Conservation (phyloP, 2,113 vertebrate species). For the Haliaeetus leucogaster region DNA sequence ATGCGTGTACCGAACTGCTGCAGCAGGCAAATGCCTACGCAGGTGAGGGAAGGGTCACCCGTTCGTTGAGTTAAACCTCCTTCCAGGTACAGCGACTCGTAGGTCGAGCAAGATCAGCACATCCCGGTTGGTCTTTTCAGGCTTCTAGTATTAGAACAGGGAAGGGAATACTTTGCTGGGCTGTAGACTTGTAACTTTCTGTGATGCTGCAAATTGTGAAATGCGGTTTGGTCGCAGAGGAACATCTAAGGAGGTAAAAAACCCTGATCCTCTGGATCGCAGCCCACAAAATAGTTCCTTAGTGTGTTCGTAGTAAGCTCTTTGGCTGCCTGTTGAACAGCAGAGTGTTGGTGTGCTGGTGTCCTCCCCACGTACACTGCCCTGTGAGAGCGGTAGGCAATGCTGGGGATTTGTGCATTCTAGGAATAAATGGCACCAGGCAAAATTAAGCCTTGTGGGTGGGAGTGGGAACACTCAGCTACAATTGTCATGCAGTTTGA, state of each 20-base stretch:
- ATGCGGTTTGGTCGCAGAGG: accelerated
- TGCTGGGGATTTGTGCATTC: neutral
- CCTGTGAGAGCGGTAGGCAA: neutral
- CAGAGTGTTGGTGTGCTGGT: accelerated
- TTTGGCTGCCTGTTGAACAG: neutral
- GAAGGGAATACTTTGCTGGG: neutral
- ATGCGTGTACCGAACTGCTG: slow-evolving; percentile 89
- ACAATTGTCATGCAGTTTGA: neutral
- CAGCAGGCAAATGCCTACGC: slow-evolving; percentile 89
- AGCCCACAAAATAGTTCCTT: neutral
- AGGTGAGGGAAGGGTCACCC: slow-evolving; percentile 70
- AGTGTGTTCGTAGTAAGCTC: neutral
- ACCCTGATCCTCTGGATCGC: neutral
- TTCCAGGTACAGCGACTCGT: accelerated
- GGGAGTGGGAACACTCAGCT: neutral
- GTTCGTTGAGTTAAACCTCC: neutral
- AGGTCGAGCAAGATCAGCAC: neutral
- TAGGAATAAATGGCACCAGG: neutral
- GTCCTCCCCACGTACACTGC: accelerated
- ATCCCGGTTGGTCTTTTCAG: neutral
- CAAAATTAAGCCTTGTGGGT: neutral
- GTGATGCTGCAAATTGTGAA: neutral
- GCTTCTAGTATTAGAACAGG: neutral
- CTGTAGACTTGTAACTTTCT: neutral
- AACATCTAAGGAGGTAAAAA: neutral